Evolutionary conservation across 2,888 invertebrate species (phyloP), one percentile per base, ranked within the genome.

Genomic region (Orthosia incerta): DNA sequence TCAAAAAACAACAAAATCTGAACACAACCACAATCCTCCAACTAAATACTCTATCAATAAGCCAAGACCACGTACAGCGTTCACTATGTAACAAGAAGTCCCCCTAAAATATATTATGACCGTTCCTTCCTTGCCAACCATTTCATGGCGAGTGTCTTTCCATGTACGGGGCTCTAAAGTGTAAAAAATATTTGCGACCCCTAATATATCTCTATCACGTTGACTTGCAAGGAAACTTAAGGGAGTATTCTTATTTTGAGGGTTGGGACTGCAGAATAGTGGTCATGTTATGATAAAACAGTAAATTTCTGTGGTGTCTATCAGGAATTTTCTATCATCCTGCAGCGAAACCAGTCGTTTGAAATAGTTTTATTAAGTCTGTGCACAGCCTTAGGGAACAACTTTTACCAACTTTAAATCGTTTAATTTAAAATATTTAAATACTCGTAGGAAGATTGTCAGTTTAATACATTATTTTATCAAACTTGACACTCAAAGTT

Each of bases 131-230:
- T 78, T 64, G 71, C 65, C 50, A 60, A 65, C 79, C 70, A 65
- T 83, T 80, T 82, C 71, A 74, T 70, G 68, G 70, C 39, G 68
- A 89, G 91, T 88, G 91, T 76, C 81, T 90, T 91, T 88, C 68
- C 91, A 70, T 91, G 92, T 92, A 31, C 26, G 26, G 26, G 46
- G 57, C 56, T 51, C 72, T 83, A 87, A 75, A 91, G 89, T 89
- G 91, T 88, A 88, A 91, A 88, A 89, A 90, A 91, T 88, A 86
- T 65, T 62, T 53, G 72, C 71, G 69, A 45, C 53, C 71, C 69
- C 65, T 73, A 51, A 88, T 90, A 86, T 87, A 85, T 90, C 83
- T 83, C 84, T 84, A 86, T 89, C 71, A 68, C 18, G 15, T 13
- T 55, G 73, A 69, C 82, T 71, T 53, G 39, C 60, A 59, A 68